These are phyloP conservation scores for Periplaneta americana DNA, from an alignment of 1,140 invertebrate genomes.

Conservation along the genomic window DNA sequence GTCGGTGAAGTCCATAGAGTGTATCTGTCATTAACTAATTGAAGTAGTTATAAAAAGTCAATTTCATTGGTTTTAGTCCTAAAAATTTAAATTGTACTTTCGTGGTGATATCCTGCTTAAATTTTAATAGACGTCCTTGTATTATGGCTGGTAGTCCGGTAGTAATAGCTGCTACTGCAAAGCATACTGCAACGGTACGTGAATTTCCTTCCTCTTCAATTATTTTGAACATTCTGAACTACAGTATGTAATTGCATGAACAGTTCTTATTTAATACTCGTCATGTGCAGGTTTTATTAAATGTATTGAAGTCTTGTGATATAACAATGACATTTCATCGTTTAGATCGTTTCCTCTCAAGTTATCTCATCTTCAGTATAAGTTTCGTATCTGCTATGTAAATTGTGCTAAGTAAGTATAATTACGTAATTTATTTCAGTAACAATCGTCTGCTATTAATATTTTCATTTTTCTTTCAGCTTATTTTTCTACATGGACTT, in stretches of 20 bases:
- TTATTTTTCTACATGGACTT: constrained; percentile 63
- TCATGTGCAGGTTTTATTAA: no score
- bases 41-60: background rate
- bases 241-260: no score
- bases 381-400: no score
- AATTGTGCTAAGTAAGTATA: background rate
- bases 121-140: background rate
- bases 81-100: background rate
- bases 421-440: background rate
- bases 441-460: constrained; percentile 1
- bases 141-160: constrained; percentile 48
- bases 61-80: background rate
- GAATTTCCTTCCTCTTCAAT: constrained; percentile 22
- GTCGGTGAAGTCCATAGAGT: background rate
- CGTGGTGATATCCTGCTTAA: background rate
- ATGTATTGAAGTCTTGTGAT: no score
- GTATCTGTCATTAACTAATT: background rate
- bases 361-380: no score
- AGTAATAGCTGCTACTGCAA: constrained; percentile 65
- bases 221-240: constrained; percentile 24
- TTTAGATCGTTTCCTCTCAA: no score
- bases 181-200: constrained; percentile 74
- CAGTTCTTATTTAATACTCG: no score
- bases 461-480: constrained; percentile 42
- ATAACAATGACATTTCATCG: no score